A percentile compares a stretch with the other conserved stretches of the same genome.
Conservation (phyloP, 2,797 vertebrate genomes). For the Mionectes olivaceus region DNA sequence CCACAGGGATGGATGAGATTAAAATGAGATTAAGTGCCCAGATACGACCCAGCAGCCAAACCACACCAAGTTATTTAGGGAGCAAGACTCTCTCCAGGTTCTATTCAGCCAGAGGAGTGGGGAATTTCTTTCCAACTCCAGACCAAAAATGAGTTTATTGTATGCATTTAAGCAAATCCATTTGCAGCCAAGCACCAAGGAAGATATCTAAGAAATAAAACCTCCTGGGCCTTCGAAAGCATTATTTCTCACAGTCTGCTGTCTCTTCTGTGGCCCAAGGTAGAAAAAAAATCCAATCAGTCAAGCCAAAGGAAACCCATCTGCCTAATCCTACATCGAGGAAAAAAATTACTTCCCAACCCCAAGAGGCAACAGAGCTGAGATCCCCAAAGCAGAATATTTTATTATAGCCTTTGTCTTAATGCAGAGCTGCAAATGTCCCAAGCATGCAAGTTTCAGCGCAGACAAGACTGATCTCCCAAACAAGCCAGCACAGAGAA, state of each 20-base stretch:
- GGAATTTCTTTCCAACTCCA: not conserved
- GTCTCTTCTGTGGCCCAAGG: not conserved
- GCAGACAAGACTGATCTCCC: not conserved
- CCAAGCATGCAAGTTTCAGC: not conserved
- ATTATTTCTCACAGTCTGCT: not conserved
- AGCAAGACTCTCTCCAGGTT: not conserved
- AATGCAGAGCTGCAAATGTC: constrained; percentile 9
- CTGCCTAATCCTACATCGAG: not conserved
- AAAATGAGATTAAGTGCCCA: not conserved
- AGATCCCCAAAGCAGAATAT: not conserved
- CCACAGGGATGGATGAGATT: fast-evolving
- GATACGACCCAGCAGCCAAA: not conserved
- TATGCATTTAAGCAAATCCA: not conserved
- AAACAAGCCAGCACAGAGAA: not conserved
- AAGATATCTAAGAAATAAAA: not conserved
- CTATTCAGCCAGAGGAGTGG: not conserved
- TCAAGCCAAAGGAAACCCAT: not conserved
- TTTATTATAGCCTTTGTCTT: not conserved
- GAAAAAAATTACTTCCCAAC: not conserved
- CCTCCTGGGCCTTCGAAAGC: not conserved
- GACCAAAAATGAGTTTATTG: not conserved
- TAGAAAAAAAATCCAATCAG: not conserved
- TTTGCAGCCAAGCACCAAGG: not conserved
- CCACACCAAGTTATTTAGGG: not conserved
- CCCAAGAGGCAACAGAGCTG: not conserved